These are phyloP conservation scores for Phaethornis superciliosus DNA, from an alignment of 2,113 vertebrate genomes.

Conservation along the genomic window DNA sequence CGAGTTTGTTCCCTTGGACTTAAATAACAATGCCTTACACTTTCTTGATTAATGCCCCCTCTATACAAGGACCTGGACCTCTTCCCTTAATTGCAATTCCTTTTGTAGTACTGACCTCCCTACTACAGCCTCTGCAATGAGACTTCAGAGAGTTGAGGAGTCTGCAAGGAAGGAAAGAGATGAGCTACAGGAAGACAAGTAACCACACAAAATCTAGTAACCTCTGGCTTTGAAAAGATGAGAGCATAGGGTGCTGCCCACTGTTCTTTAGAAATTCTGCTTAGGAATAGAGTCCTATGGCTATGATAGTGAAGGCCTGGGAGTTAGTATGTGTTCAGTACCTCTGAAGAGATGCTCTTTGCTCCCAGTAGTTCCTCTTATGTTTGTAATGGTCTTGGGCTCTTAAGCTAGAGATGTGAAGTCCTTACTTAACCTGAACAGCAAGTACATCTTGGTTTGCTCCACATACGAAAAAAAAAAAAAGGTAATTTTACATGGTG, in stretches of 20 bases:
- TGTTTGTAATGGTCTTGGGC: neutral
- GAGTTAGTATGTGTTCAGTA: neutral
- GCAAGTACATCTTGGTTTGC: neutral
- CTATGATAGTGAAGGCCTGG: accelerated
- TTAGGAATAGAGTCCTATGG: neutral
- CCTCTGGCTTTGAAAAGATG: neutral
- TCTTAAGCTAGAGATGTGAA: neutral
- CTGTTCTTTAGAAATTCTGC: neutral
- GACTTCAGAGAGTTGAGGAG: neutral
- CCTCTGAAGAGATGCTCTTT: neutral
- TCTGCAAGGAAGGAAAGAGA: neutral
- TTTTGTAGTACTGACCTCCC: neutral
- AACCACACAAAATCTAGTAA: neutral
- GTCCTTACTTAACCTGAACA: neutral
- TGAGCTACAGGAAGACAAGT: neutral
- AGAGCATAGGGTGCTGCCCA: neutral
- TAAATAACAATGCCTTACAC: neutral
- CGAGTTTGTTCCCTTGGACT: neutral
- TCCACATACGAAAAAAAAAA: neutral
- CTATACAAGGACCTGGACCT: neutral
- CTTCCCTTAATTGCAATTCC: neutral
- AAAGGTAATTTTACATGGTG: neutral
- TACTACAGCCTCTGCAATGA: neutral
- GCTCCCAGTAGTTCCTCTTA: neutral
- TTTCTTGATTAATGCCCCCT: neutral